Base-by-base conservation (phyloP, 2,888 invertebrate species). In the Leptothorax acervorum region DNA sequence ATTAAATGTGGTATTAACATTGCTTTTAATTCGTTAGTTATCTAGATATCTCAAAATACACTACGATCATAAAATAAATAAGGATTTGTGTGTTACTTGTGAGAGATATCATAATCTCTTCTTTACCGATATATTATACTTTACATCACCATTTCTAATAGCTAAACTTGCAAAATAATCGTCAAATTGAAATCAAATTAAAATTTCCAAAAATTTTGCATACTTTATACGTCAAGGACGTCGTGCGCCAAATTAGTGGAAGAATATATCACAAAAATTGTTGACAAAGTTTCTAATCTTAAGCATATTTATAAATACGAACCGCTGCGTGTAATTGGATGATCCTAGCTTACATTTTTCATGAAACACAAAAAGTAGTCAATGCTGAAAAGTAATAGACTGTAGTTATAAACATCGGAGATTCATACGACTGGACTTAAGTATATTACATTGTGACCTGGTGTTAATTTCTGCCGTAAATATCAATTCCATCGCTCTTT, bases 11-110 rank as follows among this genome's bases (percentile, higher is more conserved):
- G 87, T 84, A 87, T 88, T 85, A 87, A 82, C 87, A 92, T 92
- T 92, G 92, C 92, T 92, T 92, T 88, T 84, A 65, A 84, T 75
- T 89, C 63, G 82, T 85, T 87, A 88, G 74, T 88, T 82, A 87
- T 75, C 70, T 71, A 88, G 89, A 87, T 86, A 79, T 85, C 65
- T 79, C 57, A 62, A 87, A 81, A 82, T 73, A 82, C 63, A 83
- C 82, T 63, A 86, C 51, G 60, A 70, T 86, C 28, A n/a, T 62
- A 76, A 12, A 60, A 87, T 86, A 89, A 89, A 82, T 70, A 70
- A 82, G 55, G 63, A 62, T 84, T 84, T 35, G 12, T 23, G 23
- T 23, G 23, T 60, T 78, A 76, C 18, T 74, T 55, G 60, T 84
- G 74, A 85, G 83, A 71, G 78, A 84, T 75, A 70, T 78, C 23